Evolutionary conservation across 2,797 vertebrate genomes (phyloP), one percentile per base, ranked within the genome.

Genomic region (Sebastes itinus): DNA sequence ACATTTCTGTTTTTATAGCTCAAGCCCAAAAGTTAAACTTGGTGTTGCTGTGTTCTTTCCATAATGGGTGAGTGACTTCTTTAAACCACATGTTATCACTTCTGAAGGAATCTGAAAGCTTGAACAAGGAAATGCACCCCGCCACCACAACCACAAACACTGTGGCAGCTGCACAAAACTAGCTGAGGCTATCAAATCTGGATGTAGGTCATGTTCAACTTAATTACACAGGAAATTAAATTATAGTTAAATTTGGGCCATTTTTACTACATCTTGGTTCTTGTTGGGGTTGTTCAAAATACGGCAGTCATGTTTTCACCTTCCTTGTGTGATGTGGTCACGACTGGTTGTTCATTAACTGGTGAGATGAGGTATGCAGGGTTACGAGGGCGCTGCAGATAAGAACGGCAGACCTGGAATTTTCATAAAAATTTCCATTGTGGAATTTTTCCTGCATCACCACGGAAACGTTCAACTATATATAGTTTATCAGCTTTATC

Each of bases 311-410:
- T 18, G 22, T 38, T 55, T 62, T 71, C 68, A 54, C 10, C 42
- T 49, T 69, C 3, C 56, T 75, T 84, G 62, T 75, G 23, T 56
- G 80, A 70, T 22, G 61, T 20, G 35, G 68, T 59, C 58, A 74
- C 46, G 69, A 9, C 20, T 80, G 74, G 87, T 84, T 89, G 77
- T 81, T 87, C 62, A 89, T 89, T 92, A 90, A 92, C 88, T 72
- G 5, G 2, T 59, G 56, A 54, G 27, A 72, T 60, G 62, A 84
- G 16, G 52, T 7, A 30, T 23, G 16, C 25, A 18, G 7, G 49
- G 42, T 81, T 78, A 86, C 25, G 35, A 87, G 18, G 38, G 56
- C n/a, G 54, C 14, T 16, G n/a, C 32, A 72, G 84, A 86, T 89
- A 90, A 92, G 54, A 56, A 69, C 0, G 6, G 33, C 68, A 68